Conservation (phyloP, 37 sponge, comb jelly and placozoan species). For the Aphrocallistes beatrix region DNA sequence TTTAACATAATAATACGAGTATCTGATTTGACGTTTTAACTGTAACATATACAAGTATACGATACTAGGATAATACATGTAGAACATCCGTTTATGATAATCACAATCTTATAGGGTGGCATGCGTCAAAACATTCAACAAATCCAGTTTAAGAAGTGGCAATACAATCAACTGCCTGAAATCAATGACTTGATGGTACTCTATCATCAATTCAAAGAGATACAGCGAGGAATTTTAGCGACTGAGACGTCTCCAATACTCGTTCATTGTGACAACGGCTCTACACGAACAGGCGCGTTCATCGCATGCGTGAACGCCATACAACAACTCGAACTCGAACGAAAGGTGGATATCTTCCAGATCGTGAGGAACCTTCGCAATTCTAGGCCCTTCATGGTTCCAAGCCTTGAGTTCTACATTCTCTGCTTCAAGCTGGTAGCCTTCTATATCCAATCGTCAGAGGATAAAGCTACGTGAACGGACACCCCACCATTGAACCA, state of each 20-base stretch:
- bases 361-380: slow-evolving; percentile 8
- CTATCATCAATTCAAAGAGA: neutral
- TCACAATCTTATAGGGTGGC: no score
- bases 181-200: neutral
- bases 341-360: slow-evolving; percentile 8
- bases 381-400: neutral
- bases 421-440: neutral
- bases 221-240: neutral
- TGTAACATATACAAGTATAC: no score
- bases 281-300: neutral
- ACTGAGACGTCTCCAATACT: neutral
- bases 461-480: neutral
- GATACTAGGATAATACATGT: no score
- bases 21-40: no score
- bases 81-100: no score
- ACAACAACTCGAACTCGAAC: neutral
- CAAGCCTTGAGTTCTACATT: neutral
- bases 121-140: neutral
- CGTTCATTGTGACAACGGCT: neutral
- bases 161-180: neutral
- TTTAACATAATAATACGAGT: no score
- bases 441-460: neutral
- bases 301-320: neutral
- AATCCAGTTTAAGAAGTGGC: neutral
- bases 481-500: no score